These are phyloP conservation scores for Drosophila pachea DNA, from an alignment of 1,140 invertebrate genomes.

Conservation along the genomic window DNA sequence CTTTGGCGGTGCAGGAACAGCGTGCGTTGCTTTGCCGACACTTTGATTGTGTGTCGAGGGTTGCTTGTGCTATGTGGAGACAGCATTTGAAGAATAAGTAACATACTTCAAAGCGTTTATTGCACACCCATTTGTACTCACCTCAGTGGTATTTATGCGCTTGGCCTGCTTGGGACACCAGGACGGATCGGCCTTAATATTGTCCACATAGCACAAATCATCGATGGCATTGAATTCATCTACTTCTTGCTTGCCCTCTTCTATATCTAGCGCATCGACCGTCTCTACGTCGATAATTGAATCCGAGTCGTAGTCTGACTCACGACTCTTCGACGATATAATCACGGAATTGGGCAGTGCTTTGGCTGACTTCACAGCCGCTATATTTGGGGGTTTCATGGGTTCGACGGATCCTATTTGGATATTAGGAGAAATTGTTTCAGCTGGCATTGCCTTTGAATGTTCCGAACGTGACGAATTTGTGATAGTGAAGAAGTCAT, in stretches of 20 bases:
- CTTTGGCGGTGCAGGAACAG: background rate
- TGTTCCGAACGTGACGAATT: slow-evolving; percentile 33
- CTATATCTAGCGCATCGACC: slow-evolving; percentile 62
- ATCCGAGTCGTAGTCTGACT: slow-evolving; percentile 71
- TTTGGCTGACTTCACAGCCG: background rate
- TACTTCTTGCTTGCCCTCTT: slow-evolving; percentile 26
- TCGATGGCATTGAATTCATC: slow-evolving; percentile 16
- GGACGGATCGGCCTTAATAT: slow-evolving; percentile 70
- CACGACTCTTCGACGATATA: slow-evolving; percentile 39
- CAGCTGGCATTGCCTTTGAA: background rate
- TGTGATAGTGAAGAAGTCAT: slow-evolving; percentile 62
- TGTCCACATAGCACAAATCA: slow-evolving; percentile 67
- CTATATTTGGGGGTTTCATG: background rate
- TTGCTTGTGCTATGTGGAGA: slow-evolving; percentile 38
- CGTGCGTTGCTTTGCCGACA: slow-evolving; percentile 18
- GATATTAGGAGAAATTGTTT: background rate
- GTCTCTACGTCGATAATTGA: slow-evolving; percentile 77
- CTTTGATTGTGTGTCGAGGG: slow-evolving; percentile 2
- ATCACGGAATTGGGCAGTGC: slow-evolving; percentile 4
- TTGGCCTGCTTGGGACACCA: slow-evolving; percentile 65
- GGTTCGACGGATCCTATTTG: background rate
- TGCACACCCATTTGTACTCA: slow-evolving; percentile 37
- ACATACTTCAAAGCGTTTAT: slow-evolving; percentile 30
- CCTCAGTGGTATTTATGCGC: slow-evolving; percentile 44
- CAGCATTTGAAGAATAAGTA: slow-evolving; percentile 23